These are phyloP conservation scores for Penaeus japonicus DNA, from an alignment of 1,140 invertebrate genomes.

Conservation along the genomic window DNA sequence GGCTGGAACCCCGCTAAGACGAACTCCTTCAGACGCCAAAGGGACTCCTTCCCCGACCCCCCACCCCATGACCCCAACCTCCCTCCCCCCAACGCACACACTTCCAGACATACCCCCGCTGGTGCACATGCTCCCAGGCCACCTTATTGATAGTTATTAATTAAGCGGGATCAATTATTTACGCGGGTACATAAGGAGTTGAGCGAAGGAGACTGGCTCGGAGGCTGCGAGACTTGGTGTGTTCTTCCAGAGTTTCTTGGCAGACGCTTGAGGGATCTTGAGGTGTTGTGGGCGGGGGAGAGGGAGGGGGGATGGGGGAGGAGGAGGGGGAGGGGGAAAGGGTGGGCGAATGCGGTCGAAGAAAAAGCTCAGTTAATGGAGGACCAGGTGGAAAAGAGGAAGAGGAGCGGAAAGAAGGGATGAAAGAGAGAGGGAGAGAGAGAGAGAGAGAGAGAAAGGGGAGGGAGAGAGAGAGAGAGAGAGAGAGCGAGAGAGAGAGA, in stretches of 20 bases:
- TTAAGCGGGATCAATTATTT: neutral
- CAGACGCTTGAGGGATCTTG: neutral
- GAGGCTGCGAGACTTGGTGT: neutral
- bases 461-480: too few relatives aligned
- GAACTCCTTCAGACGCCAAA: too few relatives aligned
- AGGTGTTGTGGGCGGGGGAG: neutral
- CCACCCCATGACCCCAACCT: too few relatives aligned
- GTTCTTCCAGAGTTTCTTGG: neutral
- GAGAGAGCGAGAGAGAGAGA: too few relatives aligned
- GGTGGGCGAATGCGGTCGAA: neutral
- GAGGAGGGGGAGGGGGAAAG: neutral
- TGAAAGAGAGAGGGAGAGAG: too few relatives aligned
- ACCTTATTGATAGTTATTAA: neutral
- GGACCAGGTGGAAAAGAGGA: neutral
- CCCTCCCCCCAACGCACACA: too few relatives aligned
- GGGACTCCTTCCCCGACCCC: too few relatives aligned
- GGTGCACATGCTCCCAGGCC: too few relatives aligned
- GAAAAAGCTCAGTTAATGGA: neutral
- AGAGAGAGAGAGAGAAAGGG: too few relatives aligned
- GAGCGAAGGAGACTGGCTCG: neutral
- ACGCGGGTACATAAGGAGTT: neutral
- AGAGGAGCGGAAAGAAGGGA: neutral
- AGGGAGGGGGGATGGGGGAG: neutral
- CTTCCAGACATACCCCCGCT: too few relatives aligned
- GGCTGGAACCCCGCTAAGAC: too few relatives aligned